These are phyloP conservation scores for Hyperoplus immaculatus DNA, from an alignment of 2,797 vertebrate species.

Conservation along the genomic window DNA sequence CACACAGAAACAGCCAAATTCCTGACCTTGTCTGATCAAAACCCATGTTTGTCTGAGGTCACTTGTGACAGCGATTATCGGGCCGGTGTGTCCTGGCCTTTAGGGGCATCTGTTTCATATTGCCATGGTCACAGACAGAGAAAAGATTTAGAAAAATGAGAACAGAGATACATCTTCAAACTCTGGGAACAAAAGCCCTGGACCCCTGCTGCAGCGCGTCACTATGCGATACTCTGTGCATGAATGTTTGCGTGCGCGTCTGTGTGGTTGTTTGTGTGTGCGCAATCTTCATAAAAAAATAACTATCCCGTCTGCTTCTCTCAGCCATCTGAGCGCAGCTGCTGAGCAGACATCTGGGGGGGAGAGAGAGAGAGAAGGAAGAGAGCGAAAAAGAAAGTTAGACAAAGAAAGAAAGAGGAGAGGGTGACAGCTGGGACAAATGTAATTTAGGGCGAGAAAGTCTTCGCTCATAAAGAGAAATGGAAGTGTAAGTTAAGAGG, in stretches of 20 bases:
- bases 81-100: not conserved
- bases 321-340: constrained; percentile 82
- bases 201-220: constrained; percentile 60
- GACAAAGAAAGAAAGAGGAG: constrained; percentile 27
- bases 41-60: constrained; percentile 65
- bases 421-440: constrained; percentile 72
- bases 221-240: constrained; percentile 22
- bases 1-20: constrained; percentile 71
- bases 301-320: constrained; percentile 52
- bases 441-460: constrained; percentile 67
- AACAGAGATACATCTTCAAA: constrained; percentile 48
- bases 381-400: constrained; percentile 37
- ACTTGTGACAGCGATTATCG: constrained; percentile 34
- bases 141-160: constrained; percentile 55
- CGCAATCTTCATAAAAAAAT: constrained; percentile 48
- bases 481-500: constrained; percentile 15
- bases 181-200: constrained; percentile 62
- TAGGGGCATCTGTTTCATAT: constrained; percentile 72
- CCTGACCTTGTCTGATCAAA: constrained; percentile 66
- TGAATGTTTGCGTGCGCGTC: constrained; percentile 26
- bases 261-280: constrained; percentile 35
- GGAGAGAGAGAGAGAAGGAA: constrained; percentile 27
- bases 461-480: constrained; percentile 23
- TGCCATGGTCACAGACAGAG: constrained; percentile 50
- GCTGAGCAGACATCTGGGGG: constrained; percentile 77